phyloP scores from a whole-genome alignment of 2,797 vertebrate genomes.

The Odontamblyopus rebecca region DNA sequence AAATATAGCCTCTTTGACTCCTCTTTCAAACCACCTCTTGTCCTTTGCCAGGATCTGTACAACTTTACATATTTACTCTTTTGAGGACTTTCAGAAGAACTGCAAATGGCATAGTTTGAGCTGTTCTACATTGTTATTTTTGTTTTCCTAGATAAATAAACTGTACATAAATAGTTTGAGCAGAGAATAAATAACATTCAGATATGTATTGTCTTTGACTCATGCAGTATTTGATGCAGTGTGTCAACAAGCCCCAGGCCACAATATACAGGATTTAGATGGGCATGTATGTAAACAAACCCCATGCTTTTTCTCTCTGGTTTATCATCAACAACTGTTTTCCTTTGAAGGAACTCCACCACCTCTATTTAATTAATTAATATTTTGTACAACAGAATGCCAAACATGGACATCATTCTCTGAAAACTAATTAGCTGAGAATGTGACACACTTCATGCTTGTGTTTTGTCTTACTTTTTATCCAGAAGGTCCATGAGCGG shows the following conservation, averaged over 20 bases:
- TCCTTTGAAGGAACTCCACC: neutral
- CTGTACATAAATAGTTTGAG: neutral
- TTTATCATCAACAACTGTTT: neutral
- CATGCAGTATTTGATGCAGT: neutral
- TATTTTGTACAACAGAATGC: neutral
- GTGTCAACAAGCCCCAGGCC: conserved; percentile 3
- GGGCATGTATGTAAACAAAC: conserved; percentile 4
- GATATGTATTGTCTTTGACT: neutral
- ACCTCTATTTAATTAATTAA: neutral
- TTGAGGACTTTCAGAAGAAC: neutral
- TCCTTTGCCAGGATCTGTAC: neutral
- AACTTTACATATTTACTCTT: neutral
- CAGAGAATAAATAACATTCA: neutral
- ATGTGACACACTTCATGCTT: neutral
- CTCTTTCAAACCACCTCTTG: too few relatives aligned
- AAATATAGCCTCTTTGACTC: too few relatives aligned
- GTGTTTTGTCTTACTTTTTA: conserved; percentile 83
- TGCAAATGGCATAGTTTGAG: neutral
- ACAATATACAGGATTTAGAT: neutral
- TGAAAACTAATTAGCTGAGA: neutral
- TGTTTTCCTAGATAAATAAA: neutral
- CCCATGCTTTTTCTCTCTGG: neutral
- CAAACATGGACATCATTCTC: neutral
- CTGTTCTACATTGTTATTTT: neutral
- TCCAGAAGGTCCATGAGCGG: conserved; percentile 97